Conservation (phyloP, 2,113 vertebrate genomes). For the Cyanoderma ruficeps region DNA sequence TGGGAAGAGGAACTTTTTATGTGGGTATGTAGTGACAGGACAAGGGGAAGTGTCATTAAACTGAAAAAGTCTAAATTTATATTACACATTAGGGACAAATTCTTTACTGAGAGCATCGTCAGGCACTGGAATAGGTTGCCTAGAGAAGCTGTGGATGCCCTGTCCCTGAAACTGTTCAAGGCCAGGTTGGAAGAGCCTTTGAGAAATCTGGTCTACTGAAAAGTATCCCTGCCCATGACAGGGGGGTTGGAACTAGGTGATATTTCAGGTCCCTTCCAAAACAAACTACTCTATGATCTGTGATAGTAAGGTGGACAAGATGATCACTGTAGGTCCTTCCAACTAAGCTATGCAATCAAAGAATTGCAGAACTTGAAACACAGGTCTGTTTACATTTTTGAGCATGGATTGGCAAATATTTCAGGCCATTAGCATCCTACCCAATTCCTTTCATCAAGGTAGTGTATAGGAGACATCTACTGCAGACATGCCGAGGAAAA, state of each 20-base stretch:
- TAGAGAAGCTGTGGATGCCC: neutral
- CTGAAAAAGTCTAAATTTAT: neutral
- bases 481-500: neutral
- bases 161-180: neutral
- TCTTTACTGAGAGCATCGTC: neutral
- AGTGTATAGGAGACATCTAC: neutral
- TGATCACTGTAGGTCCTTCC: neutral
- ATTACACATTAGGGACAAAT: neutral
- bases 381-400: neutral
- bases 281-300: neutral
- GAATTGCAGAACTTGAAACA: neutral
- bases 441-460: neutral
- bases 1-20: neutral
- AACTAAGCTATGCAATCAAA: neutral
- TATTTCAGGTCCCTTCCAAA: neutral
- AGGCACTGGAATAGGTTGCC: neutral
- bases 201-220: neutral
- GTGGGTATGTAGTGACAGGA: neutral
- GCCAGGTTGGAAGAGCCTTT: neutral
- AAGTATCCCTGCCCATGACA: neutral
- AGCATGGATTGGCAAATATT: neutral
- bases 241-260: accelerated
- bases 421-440: neutral
- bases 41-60: neutral
- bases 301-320: neutral